phyloP scores from a whole-genome alignment of 2,113 vertebrate genomes.

The Leptodactylus fuscus region DNA sequence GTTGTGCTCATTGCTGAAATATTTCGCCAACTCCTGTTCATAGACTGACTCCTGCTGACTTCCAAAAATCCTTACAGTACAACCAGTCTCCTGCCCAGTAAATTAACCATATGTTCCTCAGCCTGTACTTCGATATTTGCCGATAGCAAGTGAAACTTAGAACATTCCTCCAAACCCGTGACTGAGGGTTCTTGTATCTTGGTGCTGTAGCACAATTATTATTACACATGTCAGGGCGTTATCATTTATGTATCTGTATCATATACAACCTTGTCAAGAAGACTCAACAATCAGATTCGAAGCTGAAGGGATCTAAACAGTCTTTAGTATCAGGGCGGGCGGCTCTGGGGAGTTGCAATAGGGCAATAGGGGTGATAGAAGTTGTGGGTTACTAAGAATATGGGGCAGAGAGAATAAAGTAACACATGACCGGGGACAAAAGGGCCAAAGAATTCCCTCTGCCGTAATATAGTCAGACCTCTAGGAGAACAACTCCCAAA shows the following conservation, averaged over 20 bases:
- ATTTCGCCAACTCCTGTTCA: conserved; percentile 52
- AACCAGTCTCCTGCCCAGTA: conserved; percentile 1
- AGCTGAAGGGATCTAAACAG: too few species aligned
- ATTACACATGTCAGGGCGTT: too few species aligned
- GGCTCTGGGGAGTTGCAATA: too few species aligned
- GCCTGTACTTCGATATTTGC: not conserved
- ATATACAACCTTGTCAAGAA: not conserved
- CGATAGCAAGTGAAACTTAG: not conserved
- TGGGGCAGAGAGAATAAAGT: too few species aligned
- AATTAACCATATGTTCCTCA: conserved; percentile 39
- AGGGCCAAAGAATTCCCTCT: too few species aligned
- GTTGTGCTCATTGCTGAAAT: conserved; percentile 47
- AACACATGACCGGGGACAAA: too few species aligned
- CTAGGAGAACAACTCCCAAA: too few species aligned
- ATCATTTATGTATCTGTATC: not conserved
- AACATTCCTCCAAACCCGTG: not conserved
- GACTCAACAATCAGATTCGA: too few species aligned
- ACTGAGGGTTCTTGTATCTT: not conserved
- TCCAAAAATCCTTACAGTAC: conserved; percentile 48
- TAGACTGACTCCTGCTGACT: conserved; percentile 55
- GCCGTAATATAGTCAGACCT: too few species aligned
- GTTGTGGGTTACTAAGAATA: too few species aligned
- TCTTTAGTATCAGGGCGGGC: too few species aligned
- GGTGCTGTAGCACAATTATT: not conserved
- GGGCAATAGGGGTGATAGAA: too few species aligned